Evolutionary conservation across 2,888 invertebrate genomes (phyloP), one percentile per base, ranked within the genome.

Genomic region (Neoscelio sp.): DNA sequence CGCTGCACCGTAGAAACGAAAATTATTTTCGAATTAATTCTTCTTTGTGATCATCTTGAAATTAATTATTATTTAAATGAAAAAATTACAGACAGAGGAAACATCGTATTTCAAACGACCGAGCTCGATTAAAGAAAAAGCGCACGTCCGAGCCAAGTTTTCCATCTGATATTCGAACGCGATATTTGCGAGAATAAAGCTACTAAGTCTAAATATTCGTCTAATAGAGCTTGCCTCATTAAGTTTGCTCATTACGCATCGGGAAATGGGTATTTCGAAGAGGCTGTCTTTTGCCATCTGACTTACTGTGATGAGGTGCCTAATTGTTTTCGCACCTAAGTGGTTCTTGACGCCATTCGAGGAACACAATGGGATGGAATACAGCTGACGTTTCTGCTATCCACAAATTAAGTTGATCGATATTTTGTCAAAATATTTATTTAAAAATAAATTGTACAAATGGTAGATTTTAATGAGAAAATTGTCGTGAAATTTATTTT

Each of bases 181-280:
- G 20, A 50, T 40, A 38, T 64, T 33, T 33, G 10, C 26, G 52
- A 33, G 33, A 44, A 50, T 44, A 35, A 74, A 20, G 58, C 44
- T 50, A 64, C 48, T 50, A 56, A 42, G 77, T 77, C 73, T 68
- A 77, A 81, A 81, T 70, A 70, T 68, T 79, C 64, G 64, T 70
- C 70, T 77, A 80, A 76, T 80, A 70, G 74, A 74, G 65, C 56
- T 26, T 28, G 60, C 77, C 70, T 80, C 81, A 80, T 80, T 81
- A 77, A 67, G 62, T 68, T 73, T 18, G 54, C 60, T 75, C 75
- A 58, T 75, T 79, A 70, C 71, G 58, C 38, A 58, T 74, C 52
- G 13, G 40, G n/a, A 30, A 46, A 56, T 20, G 60, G 54, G 58
- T 58, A 68, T 54, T 20, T 52, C n/a, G 15, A 28, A 30, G 30